Evolutionary conservation across 2,113 vertebrate genomes (phyloP), one percentile per base, ranked within the genome.

Genomic region (Phyllostomus hastatus): DNA sequence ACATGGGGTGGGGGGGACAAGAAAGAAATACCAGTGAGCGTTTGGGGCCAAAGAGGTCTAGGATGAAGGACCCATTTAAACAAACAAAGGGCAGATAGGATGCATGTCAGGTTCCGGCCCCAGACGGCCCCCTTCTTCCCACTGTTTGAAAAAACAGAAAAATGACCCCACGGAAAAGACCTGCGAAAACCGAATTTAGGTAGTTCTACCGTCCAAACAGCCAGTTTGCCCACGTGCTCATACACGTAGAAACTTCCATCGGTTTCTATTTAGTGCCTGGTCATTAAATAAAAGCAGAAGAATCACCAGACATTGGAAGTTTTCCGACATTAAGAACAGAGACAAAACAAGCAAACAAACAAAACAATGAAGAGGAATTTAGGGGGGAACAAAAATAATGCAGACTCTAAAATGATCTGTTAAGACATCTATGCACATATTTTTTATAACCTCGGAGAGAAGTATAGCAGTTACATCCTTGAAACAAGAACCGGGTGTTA

Each of bases 21-120:
- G 33, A 35, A 70, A 48, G 43, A 95, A 46, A 41, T 35, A 10
- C 78, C 66, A 7, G 14, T 33, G 31, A 26, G n/a, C 61, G 22
- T 22, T 41, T 35, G 31, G n/a, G 28, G 7, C 61, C 43, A 15
- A 85, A 10, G 10, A n/a, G 64, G 10, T 48, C 24, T 41, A 70
- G n/a, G 22, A 61, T 17, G 10, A 43, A 88, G n/a, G n/a, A 2
- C 1, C n/a, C 11, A 2, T 38, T 69, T 70, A 46, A 83, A 67
- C 33, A 73, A 76, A 50, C 33, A 76, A 76, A 75, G 46, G 5
- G 24, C 38, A 57, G 22, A 20, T 10, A 48, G 70, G 31, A 26
- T 1, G 11, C 7, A 0, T 14, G 1, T 1, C 0, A 0, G 24
- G 38, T 8, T 11, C 69, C 31, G 22, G 5, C 48, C 67, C 16